Percentiles rank a stretch among this genome's conserved stretches.
Evolutionary conservation across 1,140 invertebrate genomes (phyloP).

Genomic region (Carposina sasakii): DNA sequence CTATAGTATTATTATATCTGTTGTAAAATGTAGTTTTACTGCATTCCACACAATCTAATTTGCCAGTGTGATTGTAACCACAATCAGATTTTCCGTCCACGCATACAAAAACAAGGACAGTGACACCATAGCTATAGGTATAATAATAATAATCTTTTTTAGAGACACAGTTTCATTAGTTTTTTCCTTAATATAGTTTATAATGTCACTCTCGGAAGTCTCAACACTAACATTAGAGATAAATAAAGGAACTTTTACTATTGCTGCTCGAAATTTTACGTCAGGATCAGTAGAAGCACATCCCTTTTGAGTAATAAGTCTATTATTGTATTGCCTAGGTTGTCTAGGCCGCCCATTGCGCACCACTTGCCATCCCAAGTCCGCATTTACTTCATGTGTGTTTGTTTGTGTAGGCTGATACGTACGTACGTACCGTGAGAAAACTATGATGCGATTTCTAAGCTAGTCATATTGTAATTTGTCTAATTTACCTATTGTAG

Average conservation of each 20-base stretch:
- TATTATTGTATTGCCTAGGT: no score
- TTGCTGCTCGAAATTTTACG: not conserved
- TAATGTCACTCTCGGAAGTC: not conserved
- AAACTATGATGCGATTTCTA: no score
- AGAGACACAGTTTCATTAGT: not conserved
- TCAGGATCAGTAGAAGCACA: not conserved
- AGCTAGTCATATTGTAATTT: no score
- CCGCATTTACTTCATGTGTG: not conserved
- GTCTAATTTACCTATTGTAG: no score
- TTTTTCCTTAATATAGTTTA: slow-evolving; percentile 2
- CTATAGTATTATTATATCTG: no score
- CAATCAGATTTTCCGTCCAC: no score
- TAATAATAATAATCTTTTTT: not conserved
- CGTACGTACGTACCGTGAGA: no score
- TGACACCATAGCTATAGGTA: no score
- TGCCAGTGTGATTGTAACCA: no score
- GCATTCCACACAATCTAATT: no score
- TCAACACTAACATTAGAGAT: not conserved
- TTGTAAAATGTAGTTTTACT: no score
- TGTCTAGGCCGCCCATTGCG: not conserved
- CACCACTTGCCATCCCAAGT: not conserved
- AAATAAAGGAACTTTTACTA: not conserved
- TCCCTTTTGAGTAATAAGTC: not conserved
- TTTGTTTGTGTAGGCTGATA: not conserved
- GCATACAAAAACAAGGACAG: no score